Percentiles rank a stretch among this genome's conserved stretches.
These are phyloP conservation scores for Phocides pigmalion DNA, from an alignment of 1,140 invertebrate genomes.

Conservation along the genomic window DNA sequence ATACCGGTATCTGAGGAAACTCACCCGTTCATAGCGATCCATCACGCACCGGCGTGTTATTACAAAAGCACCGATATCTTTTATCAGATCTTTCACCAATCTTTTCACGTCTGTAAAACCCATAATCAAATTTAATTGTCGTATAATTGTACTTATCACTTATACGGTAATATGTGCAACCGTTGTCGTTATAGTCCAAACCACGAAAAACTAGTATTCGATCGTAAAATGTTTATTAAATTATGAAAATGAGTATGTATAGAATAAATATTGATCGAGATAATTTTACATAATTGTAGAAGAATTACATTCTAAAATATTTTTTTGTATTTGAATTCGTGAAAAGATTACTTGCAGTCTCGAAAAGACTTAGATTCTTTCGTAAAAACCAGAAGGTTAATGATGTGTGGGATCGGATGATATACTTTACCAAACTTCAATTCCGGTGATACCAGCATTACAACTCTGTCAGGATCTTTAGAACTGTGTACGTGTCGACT, in stretches of 20 bases:
- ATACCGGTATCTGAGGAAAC: not conserved
- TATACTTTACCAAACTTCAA: conserved; percentile 56
- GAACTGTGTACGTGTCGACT: conserved; percentile 45
- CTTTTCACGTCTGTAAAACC: conserved; percentile 56
- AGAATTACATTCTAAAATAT: too few species aligned
- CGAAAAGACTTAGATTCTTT: not conserved
- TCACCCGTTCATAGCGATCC: conserved; percentile 72
- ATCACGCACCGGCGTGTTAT: conserved; percentile 69
- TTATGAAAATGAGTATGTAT: too few species aligned
- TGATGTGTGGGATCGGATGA: not conserved
- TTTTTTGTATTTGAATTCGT: too few species aligned
- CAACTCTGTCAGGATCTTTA: conserved; percentile 60
- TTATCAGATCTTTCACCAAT: conserved; percentile 62
- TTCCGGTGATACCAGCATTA: conserved; percentile 64
- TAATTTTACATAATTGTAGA: too few species aligned
- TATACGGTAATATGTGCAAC: too few species aligned
- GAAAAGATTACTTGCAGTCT: not conserved
- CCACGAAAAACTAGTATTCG: too few species aligned
- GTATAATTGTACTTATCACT: too few species aligned
- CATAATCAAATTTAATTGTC: too few species aligned
- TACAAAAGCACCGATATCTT: conserved; percentile 63
- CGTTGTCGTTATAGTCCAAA: too few species aligned
- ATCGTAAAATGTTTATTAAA: too few species aligned
- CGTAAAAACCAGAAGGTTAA: too few species aligned
- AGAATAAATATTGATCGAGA: too few species aligned